Conservation (phyloP, 1,140 invertebrate genomes). For the Bombus confusus region DNA sequence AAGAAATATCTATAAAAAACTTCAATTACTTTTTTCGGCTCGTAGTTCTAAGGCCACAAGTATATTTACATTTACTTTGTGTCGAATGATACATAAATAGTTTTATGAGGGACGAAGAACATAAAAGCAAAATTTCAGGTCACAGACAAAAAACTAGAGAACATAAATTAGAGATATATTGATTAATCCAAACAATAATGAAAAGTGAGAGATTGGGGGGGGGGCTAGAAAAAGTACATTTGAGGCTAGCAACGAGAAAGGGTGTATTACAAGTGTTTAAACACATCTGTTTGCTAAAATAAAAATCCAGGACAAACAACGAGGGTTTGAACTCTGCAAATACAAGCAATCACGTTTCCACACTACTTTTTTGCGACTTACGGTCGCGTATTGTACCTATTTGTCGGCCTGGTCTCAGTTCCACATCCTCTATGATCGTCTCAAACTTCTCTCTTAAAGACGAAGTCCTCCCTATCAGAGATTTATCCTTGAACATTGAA, state of each 20-base stretch:
- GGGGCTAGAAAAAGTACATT: slow-evolving; percentile 15
- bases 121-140: slow-evolving; percentile 45
- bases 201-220: slow-evolving; percentile 1
- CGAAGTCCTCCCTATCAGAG: slow-evolving; percentile 61
- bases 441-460: slow-evolving; percentile 74
- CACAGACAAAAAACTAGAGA: slow-evolving; percentile 35
- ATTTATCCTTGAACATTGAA: slow-evolving; percentile 35
- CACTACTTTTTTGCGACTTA: slow-evolving; percentile 70
- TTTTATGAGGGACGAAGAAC: slow-evolving; percentile 29
- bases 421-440: slow-evolving; percentile 70
- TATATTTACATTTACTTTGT: slow-evolving; percentile 30
- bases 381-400: slow-evolving; percentile 62
- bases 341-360: slow-evolving; percentile 62
- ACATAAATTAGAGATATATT: slow-evolving; percentile 41
- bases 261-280: slow-evolving; percentile 14
- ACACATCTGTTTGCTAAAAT: slow-evolving; percentile 29
- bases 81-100: neutral
- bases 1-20: slow-evolving; percentile 8
- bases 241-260: slow-evolving; percentile 40
- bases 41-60: neutral
- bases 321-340: slow-evolving; percentile 37
- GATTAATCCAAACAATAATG: slow-evolving; percentile 36
- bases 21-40: neutral
- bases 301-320: slow-evolving; percentile 58
- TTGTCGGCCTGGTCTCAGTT: slow-evolving; percentile 57